A percentile compares a stretch with the other conserved stretches of the same genome.
Conservation (phyloP, 2,797 vertebrate species). For the Protosalanx chinensis region DNA sequence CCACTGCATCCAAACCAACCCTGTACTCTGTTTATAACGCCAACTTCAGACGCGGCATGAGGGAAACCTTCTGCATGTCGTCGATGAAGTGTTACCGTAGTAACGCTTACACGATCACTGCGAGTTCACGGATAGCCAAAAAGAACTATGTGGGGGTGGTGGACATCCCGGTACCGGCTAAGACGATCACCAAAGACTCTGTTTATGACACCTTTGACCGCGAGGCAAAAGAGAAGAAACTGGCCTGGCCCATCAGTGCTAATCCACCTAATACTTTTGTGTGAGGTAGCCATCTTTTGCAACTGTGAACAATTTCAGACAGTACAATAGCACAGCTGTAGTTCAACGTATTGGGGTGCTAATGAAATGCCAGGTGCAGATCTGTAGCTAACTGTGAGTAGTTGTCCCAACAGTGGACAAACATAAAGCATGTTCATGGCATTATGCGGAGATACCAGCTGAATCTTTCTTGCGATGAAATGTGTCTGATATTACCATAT, state of each 20-base stretch:
- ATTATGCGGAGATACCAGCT: neutral
- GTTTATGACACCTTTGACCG: constrained; percentile 85
- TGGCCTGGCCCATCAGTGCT: constrained; percentile 89
- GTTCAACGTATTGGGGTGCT: constrained; percentile 12
- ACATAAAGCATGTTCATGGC: constrained; percentile 23
- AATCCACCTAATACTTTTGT: constrained; percentile 94
- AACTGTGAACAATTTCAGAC: constrained; percentile 12
- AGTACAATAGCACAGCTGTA: constrained; percentile 17
- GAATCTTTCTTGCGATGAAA: neutral
- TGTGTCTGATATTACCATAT: neutral
- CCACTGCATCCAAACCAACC: constrained; percentile 86
- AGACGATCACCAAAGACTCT: constrained; percentile 79
- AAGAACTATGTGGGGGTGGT: constrained; percentile 92
- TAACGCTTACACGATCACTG: constrained; percentile 95
- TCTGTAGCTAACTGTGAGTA: neutral
- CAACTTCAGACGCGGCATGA: constrained; percentile 90
- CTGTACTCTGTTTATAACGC: constrained; percentile 88
- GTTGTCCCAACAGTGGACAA: neutral
- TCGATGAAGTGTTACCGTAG: constrained; percentile 97
- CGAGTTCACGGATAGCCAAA: constrained; percentile 90
- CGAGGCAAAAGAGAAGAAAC: constrained; percentile 88
- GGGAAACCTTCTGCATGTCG: constrained; percentile 96
- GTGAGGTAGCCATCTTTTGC: constrained; percentile 47
- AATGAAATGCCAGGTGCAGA: neutral
- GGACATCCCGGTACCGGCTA: constrained; percentile 78